A percentile compares a stretch with the other conserved stretches of the same genome.
phyloP scores from a whole-genome alignment of 2,797 vertebrate species.

The Argya squamiceps region DNA sequence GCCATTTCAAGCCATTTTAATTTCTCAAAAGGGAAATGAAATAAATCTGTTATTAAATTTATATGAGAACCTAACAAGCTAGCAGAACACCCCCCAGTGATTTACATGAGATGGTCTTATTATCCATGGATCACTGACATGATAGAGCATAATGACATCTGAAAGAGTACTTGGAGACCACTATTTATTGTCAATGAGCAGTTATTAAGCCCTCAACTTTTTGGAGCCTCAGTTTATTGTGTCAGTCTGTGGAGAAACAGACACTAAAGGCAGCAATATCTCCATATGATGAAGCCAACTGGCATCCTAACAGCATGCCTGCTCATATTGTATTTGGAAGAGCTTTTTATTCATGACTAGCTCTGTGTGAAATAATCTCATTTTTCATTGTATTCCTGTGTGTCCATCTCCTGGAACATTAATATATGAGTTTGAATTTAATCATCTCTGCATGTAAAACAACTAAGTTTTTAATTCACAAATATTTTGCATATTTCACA shows the following conservation, averaged over 20 bases:
- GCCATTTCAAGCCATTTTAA: conserved; percentile 17
- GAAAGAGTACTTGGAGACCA: conserved; percentile 59
- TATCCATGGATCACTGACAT: conserved; percentile 51
- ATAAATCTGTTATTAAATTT: conserved; percentile 54
- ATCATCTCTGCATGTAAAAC: neutral
- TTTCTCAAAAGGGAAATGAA: conserved; percentile 40
- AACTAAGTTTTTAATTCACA: neutral
- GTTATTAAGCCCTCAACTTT: conserved; percentile 58
- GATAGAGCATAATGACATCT: conserved; percentile 21
- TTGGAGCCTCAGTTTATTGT: conserved; percentile 36
- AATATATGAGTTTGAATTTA: neutral
- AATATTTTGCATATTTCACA: neutral
- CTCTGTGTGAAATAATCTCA: conserved; percentile 40
- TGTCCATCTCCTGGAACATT: conserved; percentile 13
- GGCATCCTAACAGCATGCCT: conserved; percentile 42
- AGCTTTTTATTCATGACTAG: conserved; percentile 29
- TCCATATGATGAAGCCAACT: conserved; percentile 52
- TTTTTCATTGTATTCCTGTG: neutral
- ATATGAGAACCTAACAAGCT: conserved; percentile 47
- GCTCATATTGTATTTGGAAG: conserved; percentile 41
- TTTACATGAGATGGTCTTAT: conserved; percentile 23
- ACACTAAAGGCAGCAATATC: conserved; percentile 53
- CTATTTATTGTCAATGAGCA: conserved; percentile 57
- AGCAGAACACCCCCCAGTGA: conserved; percentile 38
- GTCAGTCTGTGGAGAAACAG: conserved; percentile 55